Evolutionary conservation across 2,888 invertebrate genomes (phyloP).

Genomic region (Abrostola triplasia): DNA sequence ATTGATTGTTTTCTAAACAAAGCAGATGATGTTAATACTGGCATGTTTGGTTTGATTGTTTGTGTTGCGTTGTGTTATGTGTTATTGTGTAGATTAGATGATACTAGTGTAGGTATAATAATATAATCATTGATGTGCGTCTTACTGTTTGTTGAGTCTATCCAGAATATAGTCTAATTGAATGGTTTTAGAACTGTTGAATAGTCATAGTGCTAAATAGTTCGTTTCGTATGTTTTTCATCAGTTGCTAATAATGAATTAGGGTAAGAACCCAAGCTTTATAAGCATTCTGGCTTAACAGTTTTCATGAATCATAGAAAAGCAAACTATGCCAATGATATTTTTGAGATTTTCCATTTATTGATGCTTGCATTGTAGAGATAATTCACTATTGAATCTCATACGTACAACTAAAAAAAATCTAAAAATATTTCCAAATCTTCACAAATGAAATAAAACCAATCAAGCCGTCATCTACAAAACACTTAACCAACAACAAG

Average conservation of each 20-base stretch:
- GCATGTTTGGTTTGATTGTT: background rate
- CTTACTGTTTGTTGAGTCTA: too few species aligned
- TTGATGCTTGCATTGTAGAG: too few species aligned
- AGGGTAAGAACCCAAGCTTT: too few species aligned
- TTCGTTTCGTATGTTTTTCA: too few species aligned
- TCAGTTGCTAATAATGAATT: too few species aligned
- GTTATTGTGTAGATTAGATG: background rate
- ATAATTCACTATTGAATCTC: background rate
- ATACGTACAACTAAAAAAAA: background rate
- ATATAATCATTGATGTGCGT: background rate
- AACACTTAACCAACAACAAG: constrained; percentile 1
- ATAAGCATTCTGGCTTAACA: too few species aligned
- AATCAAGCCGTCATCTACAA: background rate
- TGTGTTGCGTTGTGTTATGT: background rate
- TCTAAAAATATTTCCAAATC: background rate
- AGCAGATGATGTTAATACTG: background rate
- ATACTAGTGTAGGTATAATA: background rate
- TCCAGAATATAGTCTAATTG: too few species aligned
- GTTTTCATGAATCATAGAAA: too few species aligned
- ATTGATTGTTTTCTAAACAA: constrained; percentile 14
- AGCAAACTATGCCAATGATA: too few species aligned
- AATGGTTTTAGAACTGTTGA: too few species aligned
- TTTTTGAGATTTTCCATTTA: too few species aligned
- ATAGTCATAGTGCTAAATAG: too few species aligned
- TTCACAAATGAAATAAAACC: background rate